Evolutionary conservation across 1,140 invertebrate species (phyloP).

Genomic region (Sycobia sp.): DNA sequence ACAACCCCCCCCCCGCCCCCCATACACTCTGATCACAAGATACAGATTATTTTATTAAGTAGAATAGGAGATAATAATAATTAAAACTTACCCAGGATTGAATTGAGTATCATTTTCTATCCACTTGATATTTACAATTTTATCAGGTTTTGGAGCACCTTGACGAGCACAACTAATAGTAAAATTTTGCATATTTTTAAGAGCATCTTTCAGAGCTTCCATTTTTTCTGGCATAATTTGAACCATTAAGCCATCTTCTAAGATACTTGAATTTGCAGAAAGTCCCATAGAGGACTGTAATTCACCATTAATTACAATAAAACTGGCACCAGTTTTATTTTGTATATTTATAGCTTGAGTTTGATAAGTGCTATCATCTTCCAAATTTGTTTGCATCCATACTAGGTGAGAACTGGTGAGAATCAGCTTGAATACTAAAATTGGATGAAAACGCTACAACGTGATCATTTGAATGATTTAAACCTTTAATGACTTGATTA

Average conservation of each 20-base stretch:
- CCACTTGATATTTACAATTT: constrained; percentile 79
- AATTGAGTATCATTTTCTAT: constrained; percentile 78
- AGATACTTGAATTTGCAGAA: constrained; percentile 85
- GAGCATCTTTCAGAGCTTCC: constrained; percentile 73
- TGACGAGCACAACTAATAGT: constrained; percentile 75
- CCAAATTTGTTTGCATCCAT: constrained; percentile 77
- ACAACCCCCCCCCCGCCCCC: too few species aligned
- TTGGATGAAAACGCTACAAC: constrained; percentile 84
- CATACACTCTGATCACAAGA: too few species aligned
- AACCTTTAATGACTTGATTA: constrained; percentile 81
- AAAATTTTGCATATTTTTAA: constrained; percentile 80
- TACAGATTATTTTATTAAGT: too few species aligned
- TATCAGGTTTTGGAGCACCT: constrained; percentile 69
- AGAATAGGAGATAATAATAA: too few species aligned
- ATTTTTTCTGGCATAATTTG: constrained; percentile 83
- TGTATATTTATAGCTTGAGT: constrained; percentile 89
- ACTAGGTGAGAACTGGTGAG: constrained; percentile 89
- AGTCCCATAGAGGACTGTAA: constrained; percentile 79
- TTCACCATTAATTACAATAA: constrained; percentile 88
- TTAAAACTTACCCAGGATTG: constrained; percentile 74
- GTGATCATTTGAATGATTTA: constrained; percentile 84
- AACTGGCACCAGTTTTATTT: constrained; percentile 85
- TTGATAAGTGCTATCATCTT: constrained; percentile 73
- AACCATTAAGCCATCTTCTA: constrained; percentile 90
- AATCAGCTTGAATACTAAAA: constrained; percentile 81